These are phyloP conservation scores for Chouioia cunea DNA, from an alignment of 2,888 invertebrate species.

Conservation along the genomic window DNA sequence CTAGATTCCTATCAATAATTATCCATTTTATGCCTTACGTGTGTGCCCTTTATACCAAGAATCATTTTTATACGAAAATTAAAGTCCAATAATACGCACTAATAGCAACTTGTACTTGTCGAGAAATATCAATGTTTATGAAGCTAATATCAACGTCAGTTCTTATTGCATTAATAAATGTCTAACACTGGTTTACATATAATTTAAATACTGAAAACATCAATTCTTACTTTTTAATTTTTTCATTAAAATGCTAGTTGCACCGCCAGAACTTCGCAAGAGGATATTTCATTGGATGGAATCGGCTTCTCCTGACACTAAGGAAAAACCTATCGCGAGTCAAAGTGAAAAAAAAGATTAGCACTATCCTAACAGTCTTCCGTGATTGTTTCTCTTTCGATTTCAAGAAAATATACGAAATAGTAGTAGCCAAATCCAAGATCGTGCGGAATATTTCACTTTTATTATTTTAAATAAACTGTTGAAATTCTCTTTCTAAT, in stretches of 20 bases:
- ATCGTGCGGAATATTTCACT: constrained; percentile 1
- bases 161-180: not conserved
- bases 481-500: constrained; percentile 9
- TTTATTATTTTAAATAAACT: constrained; percentile 11
- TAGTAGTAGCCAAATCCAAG: constrained; percentile 12
- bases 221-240: constrained; percentile 40
- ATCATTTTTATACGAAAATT: too few species aligned
- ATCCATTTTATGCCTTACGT: too few species aligned
- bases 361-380: constrained; percentile 39
- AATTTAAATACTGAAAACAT: constrained; percentile 6
- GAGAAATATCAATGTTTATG: too few species aligned
- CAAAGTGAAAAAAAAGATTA: constrained; percentile 26
- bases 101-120: too few species aligned
- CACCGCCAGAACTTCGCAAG: constrained; percentile 12
- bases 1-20: too few species aligned
- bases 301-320: not conserved
- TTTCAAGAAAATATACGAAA: constrained; percentile 27
- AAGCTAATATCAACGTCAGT: too few species aligned
- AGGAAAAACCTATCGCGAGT: constrained; percentile 12
- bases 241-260: constrained; percentile 36
- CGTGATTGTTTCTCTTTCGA: constrained; percentile 17
- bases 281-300: constrained; percentile 40
- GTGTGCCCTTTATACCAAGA: too few species aligned
- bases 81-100: too few species aligned
- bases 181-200: constrained; percentile 27